Base-by-base conservation (phyloP, 2,113 vertebrate genomes). In the Hydrochoerus hydrochaeris region DNA sequence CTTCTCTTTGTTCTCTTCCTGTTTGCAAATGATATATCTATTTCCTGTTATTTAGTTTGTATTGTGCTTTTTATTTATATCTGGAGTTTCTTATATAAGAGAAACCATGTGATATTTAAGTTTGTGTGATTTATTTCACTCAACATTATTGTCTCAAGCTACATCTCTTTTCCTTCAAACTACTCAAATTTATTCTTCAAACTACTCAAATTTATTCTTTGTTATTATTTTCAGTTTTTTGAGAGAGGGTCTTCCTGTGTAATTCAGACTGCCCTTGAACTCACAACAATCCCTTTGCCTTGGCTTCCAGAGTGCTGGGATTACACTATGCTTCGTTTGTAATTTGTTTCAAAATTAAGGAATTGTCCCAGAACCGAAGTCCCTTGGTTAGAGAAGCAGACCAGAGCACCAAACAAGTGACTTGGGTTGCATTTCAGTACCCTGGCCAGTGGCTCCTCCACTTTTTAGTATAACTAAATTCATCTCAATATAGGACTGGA, bases 331-430 rank as follows among this genome's bases (percentile, higher is more conserved):
- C 65, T 9, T 11, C 12, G 19, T 94, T 75, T 91, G n/a, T 69
- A 93, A 82, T 97, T 96, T 82, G 44, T 91, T 96, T 85, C 67
- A 84, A 88, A 85, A 80, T 26, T 60, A 52, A 75, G 65, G n/a
- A n/a, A 30, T 88, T 63, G 44, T 94, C 26, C 88, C 35, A 2
- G 30, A 82, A 46, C 49, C 0, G 12, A 90, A 28, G 67, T 58
- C 75, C 87, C 32, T 63, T 65, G 35, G 44, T 49, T 13, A 38
- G 24, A 57, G 46, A 35, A 41, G 3, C 60, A 78, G 13, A 11
- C 19, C 30, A 44, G n/a, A 67, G 32, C 10, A 49, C 13, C 0
- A 11, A 11, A 38, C 80, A 35, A n/a, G 49, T 63, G 83, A 78
- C 69, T 84, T 63, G 38, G 32, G 32, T 81, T 95, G 26, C 7